These are phyloP conservation scores for Sylvilagus bachmani DNA, from an alignment of 2,113 vertebrate species.

Conservation along the genomic window DNA sequence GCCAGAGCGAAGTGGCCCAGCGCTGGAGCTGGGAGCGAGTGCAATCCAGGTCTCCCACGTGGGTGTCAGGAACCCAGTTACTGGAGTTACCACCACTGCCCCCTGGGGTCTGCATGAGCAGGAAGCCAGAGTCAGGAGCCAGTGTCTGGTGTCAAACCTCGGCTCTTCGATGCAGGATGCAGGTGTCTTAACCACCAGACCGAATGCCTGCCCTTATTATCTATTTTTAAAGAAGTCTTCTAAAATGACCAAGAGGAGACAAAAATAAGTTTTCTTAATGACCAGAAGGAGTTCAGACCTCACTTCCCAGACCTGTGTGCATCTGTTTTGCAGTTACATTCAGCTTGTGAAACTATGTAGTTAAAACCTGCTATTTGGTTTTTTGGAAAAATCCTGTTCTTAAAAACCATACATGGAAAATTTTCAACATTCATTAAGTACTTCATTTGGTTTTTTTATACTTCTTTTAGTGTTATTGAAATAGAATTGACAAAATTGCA, in stretches of 20 bases:
- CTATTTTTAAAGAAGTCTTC: slow-evolving; percentile 52
- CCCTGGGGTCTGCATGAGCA: too few species aligned
- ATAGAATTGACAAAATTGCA: background rate
- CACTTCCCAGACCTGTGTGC: slow-evolving; percentile 16
- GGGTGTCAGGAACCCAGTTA: too few species aligned
- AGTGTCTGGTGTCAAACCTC: too few species aligned
- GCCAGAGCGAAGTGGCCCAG: too few species aligned
- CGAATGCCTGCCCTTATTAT: too few species aligned
- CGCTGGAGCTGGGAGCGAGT: too few species aligned
- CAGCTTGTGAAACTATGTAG: background rate
- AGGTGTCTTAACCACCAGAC: too few species aligned
- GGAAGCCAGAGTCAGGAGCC: too few species aligned
- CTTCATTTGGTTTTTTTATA: background rate
- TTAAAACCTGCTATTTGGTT: slow-evolving; percentile 33
- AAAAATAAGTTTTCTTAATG: background rate
- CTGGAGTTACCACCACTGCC: too few species aligned
- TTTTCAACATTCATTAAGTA: slow-evolving; percentile 2
- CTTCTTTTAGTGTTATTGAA: background rate
- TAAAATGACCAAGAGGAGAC: slow-evolving; percentile 30
- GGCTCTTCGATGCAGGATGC: too few species aligned
- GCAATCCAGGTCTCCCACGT: too few species aligned
- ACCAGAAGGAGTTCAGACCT: slow-evolving; percentile 46
- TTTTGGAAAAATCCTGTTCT: background rate
- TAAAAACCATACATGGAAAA: slow-evolving; percentile 13
- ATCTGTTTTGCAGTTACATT: slow-evolving; percentile 27